These are phyloP conservation scores for Paralinhomoeus sp. DNA, from an alignment of 2,888 invertebrate genomes.

Conservation along the genomic window DNA sequence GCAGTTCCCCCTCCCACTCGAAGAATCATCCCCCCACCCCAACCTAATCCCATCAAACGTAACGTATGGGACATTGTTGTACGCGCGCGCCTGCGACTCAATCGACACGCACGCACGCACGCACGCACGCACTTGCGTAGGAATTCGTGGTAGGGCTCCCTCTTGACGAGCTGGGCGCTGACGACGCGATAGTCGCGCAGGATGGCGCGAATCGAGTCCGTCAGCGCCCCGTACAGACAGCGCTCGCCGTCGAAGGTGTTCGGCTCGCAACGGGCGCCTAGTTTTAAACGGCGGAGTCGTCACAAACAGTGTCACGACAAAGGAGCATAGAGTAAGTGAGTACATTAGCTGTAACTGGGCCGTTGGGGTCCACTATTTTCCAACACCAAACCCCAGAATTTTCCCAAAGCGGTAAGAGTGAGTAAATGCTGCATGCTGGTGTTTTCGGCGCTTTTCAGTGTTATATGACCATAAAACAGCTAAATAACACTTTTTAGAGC, in stretches of 20 bases:
- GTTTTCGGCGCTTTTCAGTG: too few species aligned
- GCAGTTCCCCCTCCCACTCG: too few species aligned
- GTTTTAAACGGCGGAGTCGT: not conserved
- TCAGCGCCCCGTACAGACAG: conserved; percentile 34
- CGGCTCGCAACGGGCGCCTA: conserved; percentile 33
- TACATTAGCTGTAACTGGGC: not conserved
- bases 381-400: too few species aligned
- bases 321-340: not conserved
- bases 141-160: conserved; percentile 33
- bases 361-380: too few species aligned
- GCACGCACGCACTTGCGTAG: conserved; percentile 29
- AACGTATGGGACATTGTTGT: too few species aligned
- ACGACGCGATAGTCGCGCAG: conserved; percentile 30
- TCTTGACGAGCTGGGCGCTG: conserved; percentile 27
- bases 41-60: too few species aligned
- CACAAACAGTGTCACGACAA: not conserved
- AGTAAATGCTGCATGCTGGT: too few species aligned
- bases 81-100: too few species aligned
- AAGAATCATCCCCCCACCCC: too few species aligned
- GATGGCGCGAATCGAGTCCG: conserved; percentile 29
- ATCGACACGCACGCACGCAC: too few species aligned
- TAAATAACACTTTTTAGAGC: too few species aligned
- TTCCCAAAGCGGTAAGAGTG: not conserved
- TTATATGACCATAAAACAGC: too few species aligned
- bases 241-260: conserved; percentile 36